phyloP scores from a whole-genome alignment of 2,113 vertebrate species.

The Clarias batrachus region DNA sequence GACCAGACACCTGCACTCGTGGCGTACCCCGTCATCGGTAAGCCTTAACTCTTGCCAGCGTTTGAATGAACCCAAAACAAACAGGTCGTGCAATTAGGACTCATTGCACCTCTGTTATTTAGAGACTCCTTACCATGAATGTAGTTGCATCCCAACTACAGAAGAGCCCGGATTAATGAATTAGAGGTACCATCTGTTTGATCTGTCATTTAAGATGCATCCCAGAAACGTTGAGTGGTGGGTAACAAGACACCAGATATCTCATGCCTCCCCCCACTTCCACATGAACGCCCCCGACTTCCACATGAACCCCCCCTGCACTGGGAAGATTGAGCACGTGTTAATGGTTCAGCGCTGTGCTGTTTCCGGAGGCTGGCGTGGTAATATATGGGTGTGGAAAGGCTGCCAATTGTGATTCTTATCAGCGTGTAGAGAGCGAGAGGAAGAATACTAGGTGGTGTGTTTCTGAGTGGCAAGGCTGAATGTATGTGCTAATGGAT shows the following conservation, averaged over 20 bases:
- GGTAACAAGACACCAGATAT: conserved; percentile 51
- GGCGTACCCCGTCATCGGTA: neutral
- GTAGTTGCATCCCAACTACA: neutral
- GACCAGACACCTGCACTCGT: conserved; percentile 13
- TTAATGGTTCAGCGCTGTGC: conserved; percentile 65
- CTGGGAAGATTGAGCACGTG: conserved; percentile 61
- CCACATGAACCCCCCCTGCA: conserved; percentile 63
- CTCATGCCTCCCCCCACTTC: conserved; percentile 27
- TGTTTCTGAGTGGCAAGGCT: conserved; percentile 67
- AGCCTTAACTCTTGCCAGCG: neutral
- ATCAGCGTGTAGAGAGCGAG: conserved; percentile 64
- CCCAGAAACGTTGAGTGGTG: conserved; percentile 27
- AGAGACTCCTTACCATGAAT: neutral
- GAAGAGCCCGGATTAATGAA: conserved; percentile 24
- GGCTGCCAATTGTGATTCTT: conserved; percentile 73
- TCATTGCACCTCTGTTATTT: neutral
- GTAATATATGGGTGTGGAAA: conserved; percentile 69
- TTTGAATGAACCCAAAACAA: neutral
- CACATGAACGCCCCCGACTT: conserved; percentile 36
- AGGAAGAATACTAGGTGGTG: conserved; percentile 28
- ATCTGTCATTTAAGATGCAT: conserved; percentile 34
- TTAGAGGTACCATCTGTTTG: conserved; percentile 34
- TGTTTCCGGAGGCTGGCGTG: conserved; percentile 63
- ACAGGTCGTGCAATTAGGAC: neutral
- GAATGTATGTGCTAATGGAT: conserved; percentile 74